Evolutionary conservation across 1,140 invertebrate genomes (phyloP), one percentile per base, ranked within the genome.

Genomic region (Druon quercuslanigerum): DNA sequence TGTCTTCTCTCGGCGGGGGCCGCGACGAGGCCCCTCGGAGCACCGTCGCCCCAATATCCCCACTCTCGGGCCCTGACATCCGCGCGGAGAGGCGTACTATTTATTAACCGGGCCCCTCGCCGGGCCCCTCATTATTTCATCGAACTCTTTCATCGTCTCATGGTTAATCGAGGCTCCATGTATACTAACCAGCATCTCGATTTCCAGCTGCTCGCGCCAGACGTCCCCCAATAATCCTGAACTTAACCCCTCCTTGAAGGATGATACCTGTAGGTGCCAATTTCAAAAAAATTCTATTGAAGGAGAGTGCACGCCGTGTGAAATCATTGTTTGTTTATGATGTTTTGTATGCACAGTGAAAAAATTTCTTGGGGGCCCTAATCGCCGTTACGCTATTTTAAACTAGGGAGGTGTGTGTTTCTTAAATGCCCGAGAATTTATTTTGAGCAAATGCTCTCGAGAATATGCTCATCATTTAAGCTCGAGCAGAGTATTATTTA

Each of bases 121-220:
- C 79, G 79, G 86, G 85, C 88, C 85, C 89, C 85, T 81, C 85
- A 90, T 91, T 91, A 91, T 87, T 88, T 86, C 86, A 87, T 89
- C 89, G 82, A 88, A 90, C 87, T 87, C 88, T 89, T 90, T 91
- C 88, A 88, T 87, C 85, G 86, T 84, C 79, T 86, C 77, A 50
- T 83, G 72, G 82, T 82, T 87, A 87, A 89, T 89, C 87, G 86
- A 76, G 50, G 54, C 71, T 71, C 74, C 25, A 56, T 50, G 54
- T 78, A 54, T 72, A 76, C 50, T 14, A 46, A 33, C 66, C 40
- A 54, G 50, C 40, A 46, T 16, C 52, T 71, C 46, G 8, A 12
- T 33, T 4, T 19, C 25, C 79, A 81, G 73, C 82, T 81, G 77
- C 75, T 78, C 66, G 11, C 25, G 71, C 51, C 54, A 66, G 25